Base-by-base conservation (phyloP, 2,888 invertebrate genomes). In the Phlogophora meticulosa region DNA sequence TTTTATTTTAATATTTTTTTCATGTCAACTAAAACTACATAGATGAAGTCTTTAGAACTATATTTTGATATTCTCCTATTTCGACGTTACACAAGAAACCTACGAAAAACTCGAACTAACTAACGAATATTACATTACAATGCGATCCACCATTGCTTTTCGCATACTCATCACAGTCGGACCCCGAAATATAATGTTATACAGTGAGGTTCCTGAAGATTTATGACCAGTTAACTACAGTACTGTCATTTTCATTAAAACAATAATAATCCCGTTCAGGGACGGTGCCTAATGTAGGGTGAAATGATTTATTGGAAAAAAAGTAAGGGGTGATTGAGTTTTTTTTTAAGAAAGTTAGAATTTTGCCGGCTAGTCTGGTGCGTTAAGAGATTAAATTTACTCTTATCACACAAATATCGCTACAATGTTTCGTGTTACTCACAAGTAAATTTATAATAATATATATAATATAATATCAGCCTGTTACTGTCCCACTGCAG, bases 291-390 rank as follows among this genome's bases (percentile, higher is more conserved):
- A 45, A 58, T 52, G 45, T 51, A 24, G 56, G 32, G 58, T 52
- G 34, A 75, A 71, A 57, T 75, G 55, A 74, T 66, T 66, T 43
- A 70, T 70, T 32, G 69, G 32, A 43, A 20, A 49, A 49, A 1
- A 22, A 32, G 10, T 32, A 32, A 10, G 15, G 22, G 32, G 17
- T 55, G 32, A 55, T 55, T 43, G 42, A 55, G 4, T 49, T 55
- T 64, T 72, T 53, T 74, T 22, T 36, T 48, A n/a, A n/a, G n/a
- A 17, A 13, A 17, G 0, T 20, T n/a, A 4, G 22, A n/a, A n/a
- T n/a, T n/a, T n/a, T n/a, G n/a, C n/a, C n/a, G n/a, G n/a, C n/a
- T n/a, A n/a, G n/a, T n/a, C n/a, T n/a, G n/a, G n/a, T n/a, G n/a
- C n/a, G n/a, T 9, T 9, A 3, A n/a, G 1, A 28, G 4, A 15